Evolutionary conservation across 2,888 invertebrate species (phyloP).

Genomic region (Halictus ligatus): DNA sequence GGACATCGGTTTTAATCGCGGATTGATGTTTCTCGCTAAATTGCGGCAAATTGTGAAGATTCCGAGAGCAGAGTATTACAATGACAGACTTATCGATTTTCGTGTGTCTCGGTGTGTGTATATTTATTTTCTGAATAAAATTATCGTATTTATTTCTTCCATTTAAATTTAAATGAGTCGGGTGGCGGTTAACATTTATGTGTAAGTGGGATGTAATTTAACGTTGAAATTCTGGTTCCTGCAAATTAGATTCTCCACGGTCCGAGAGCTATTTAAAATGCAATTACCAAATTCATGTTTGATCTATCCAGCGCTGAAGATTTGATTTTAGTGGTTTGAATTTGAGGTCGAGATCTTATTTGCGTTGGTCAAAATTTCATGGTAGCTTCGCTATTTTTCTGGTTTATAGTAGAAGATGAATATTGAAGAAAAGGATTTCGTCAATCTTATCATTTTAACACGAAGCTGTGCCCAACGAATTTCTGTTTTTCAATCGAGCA

Average conservation of each 20-base stretch:
- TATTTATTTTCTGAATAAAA: not conserved
- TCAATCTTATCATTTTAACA: not conserved
- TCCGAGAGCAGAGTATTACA: not conserved
- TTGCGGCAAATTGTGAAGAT: not conserved
- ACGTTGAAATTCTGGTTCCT: not conserved
- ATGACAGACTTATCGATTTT: not conserved
- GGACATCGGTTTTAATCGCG: conserved; percentile 2
- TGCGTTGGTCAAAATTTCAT: not conserved
- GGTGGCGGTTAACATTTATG: no score
- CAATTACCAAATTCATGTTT: not conserved
- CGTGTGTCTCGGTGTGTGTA: not conserved
- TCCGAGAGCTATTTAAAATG: not conserved
- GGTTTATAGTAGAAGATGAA: not conserved
- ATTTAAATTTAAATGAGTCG: not conserved
- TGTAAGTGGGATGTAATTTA: not conserved
- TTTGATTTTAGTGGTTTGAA: not conserved
- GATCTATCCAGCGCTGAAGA: not conserved
- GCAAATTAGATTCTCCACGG: not conserved
- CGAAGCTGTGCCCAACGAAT: not conserved
- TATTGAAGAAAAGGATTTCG: not conserved
- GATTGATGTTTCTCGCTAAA: not conserved
- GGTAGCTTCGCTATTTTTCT: not conserved
- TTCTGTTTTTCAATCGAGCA: not conserved
- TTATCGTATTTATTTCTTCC: not conserved
- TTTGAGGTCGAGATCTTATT: not conserved